These are phyloP conservation scores for Temnothorax unifasciatus DNA, from an alignment of 2,888 invertebrate genomes.

Conservation along the genomic window DNA sequence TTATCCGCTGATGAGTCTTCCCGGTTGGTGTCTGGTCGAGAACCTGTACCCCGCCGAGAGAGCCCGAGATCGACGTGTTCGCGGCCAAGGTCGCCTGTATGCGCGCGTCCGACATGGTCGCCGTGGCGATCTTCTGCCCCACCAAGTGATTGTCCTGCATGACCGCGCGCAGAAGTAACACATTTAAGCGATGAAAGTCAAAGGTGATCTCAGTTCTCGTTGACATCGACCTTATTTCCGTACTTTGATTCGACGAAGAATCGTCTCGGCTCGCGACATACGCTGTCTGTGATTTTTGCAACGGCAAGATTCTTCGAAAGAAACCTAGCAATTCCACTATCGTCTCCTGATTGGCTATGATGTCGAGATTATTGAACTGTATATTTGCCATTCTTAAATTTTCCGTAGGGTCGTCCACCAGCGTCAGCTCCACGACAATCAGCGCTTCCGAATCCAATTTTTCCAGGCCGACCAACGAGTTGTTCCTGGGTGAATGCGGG, in stretches of 20 bases:
- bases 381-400: slow-evolving; percentile 92
- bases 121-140: slow-evolving; percentile 97
- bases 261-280: slow-evolving; percentile 76
- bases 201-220: slow-evolving; percentile 94
- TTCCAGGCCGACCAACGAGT: slow-evolving; percentile 81
- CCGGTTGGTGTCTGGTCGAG: slow-evolving; percentile 95
- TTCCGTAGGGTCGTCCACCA: slow-evolving; percentile 87
- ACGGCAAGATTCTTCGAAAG: slow-evolving; percentile 90
- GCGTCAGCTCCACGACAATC: slow-evolving; percentile 93
- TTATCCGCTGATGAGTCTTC: slow-evolving; percentile 93
- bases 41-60: slow-evolving; percentile 96
- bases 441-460: slow-evolving; percentile 90
- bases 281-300: slow-evolving; percentile 72
- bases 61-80: slow-evolving; percentile 90
- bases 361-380: slow-evolving; percentile 97
- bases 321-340: slow-evolving; percentile 97
- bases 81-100: slow-evolving; percentile 94
- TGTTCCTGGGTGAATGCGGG: slow-evolving; percentile 78
- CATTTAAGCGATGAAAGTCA: slow-evolving; percentile 96
- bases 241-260: slow-evolving; percentile 79
- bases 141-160: slow-evolving; percentile 90
- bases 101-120: slow-evolving; percentile 96
- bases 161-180: slow-evolving; percentile 93
- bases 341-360: slow-evolving; percentile 98
- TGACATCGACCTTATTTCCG: slow-evolving; percentile 73